phyloP scores from a whole-genome alignment of 2,797 vertebrate species.

The Odontamblyopus lacepedii region DNA sequence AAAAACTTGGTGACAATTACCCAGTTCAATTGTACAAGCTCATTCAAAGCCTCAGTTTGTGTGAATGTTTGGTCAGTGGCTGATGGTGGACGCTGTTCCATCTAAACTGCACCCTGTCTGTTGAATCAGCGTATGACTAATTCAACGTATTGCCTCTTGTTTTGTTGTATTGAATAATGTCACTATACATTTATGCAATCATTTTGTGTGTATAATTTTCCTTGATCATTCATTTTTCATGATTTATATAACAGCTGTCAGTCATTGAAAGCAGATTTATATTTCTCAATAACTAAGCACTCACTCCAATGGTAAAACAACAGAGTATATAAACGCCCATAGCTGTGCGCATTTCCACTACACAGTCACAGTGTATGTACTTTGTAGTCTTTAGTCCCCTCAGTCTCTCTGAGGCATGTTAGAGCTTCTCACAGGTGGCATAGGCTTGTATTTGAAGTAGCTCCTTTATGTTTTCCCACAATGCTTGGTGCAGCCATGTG shows the following conservation, averaged over 20 bases:
- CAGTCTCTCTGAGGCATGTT: conserved; percentile 27
- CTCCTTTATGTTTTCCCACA: conserved; percentile 39
- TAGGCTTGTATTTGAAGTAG: conserved; percentile 30
- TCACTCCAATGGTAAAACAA: neutral
- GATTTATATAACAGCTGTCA: neutral
- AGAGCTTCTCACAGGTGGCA: conserved; percentile 7
- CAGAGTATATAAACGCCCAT: neutral
- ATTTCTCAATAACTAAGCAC: neutral
- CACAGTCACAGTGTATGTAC: conserved; percentile 20
- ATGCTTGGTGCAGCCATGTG: conserved; percentile 57
- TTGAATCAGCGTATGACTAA: neutral
- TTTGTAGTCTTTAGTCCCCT: conserved; percentile 6
- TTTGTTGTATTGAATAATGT: neutral
- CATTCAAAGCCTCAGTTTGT: neutral
- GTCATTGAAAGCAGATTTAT: neutral
- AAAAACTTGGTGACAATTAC: neutral
- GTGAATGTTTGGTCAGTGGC: neutral
- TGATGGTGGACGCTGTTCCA: neutral
- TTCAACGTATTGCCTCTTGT: neutral
- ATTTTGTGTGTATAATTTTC: neutral
- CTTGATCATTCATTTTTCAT: neutral
- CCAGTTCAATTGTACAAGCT: neutral
- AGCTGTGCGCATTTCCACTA: conserved; percentile 17
- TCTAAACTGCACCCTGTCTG: neutral
- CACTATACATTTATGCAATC: neutral